Evolutionary conservation across 1,140 invertebrate genomes (phyloP), one percentile per base, ranked within the genome.

Genomic region (Maconellicoccus hirsutus): DNA sequence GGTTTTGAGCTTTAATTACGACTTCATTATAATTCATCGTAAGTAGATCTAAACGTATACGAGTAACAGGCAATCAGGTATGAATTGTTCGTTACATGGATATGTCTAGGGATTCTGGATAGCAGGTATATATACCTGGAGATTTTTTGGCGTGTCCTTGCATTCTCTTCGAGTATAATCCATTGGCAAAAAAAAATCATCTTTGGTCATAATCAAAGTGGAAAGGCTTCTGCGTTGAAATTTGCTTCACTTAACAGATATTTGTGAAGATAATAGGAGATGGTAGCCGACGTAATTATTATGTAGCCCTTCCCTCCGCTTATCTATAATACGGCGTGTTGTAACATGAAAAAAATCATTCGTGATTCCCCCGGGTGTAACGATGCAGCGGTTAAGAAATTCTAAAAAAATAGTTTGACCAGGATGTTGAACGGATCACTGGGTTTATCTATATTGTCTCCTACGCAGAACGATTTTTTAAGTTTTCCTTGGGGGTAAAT

Each of bases 201-300:
- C 29, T 33, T 6, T 12, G 29, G 29, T 33, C 29, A 33, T 33
- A 33, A 33, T 12, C 12, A 33, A 33, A 12, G 12, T 33, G 12
- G 42, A 19, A 16, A 19, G 42, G 42, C 42, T 52, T 52, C 42
- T 52, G 42, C 42, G 10, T 3, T 52, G 42, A 52, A 52, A 52
- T 52, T 52, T 14, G 42, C 42, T 14, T 14, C 42, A 52, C n/a
- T 52, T 19, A 19, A 19, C 42, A 8, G 42, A 52, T 52, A 52
- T 52, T 52, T 14, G 42, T 52, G 42, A 52, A 19, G 42, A 19
- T 14, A 52, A 52, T 16, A 16, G 42, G 42, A 52, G 42, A 52
- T 52, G n/a, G 42, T 52, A 52, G 42, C 42, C 42, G 42, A 52
- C 6, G n/a, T 52, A 52, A 52, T 52, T 52, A 52, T 52, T 52